Evolutionary conservation across 2,888 invertebrate species (phyloP), one percentile per base, ranked within the genome.

Genomic region (Synanthedon formicaeformis): DNA sequence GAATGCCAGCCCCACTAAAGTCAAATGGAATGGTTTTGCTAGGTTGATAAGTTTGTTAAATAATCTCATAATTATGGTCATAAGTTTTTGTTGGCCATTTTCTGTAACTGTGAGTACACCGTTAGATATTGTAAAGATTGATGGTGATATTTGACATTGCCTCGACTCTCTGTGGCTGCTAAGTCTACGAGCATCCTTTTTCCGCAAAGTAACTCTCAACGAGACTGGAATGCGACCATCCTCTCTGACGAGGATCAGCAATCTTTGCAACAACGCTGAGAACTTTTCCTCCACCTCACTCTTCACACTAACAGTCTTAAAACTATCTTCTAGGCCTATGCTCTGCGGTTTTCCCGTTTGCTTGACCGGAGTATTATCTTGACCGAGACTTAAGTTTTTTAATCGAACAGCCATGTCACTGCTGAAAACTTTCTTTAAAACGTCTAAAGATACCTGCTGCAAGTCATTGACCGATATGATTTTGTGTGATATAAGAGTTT

Each of bases 251-350:
- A 94, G 86, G 54, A 92, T 89, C 58, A 94, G 85, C 54, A 95
- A 77, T 64, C 95, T 89, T 66, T 91, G 90, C 50, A 94, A 77
- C 27, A 95, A 75, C 60, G 91, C 90, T 56, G 89, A 84, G 61
- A 94, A 90, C 63, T 93, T 92, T 40, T 92, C 92, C 67, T 92
- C 92, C 3, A 94, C 92, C 69, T 94, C 94, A 54, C 90, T 91
- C 62, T 92, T 91, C 3, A 92, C 89, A 60, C 92, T 92, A 52
- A 94, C 91, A 54, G 91, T 90, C 64, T 90, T 91, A 73, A 93
- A 94, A 55, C 93, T 91, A 72, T 95, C 94, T 70, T 95, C 95
- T 56, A 95, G 78, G 16, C 94, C 93, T 65, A 95, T 93, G 57
- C 92, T 92, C 72, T 93, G 93, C 12, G 94, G 94, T 68, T 91